A percentile compares a stretch with the other conserved stretches of the same genome.
Conservation (phyloP, 1,140 invertebrate species). For the Telenomus remus region DNA sequence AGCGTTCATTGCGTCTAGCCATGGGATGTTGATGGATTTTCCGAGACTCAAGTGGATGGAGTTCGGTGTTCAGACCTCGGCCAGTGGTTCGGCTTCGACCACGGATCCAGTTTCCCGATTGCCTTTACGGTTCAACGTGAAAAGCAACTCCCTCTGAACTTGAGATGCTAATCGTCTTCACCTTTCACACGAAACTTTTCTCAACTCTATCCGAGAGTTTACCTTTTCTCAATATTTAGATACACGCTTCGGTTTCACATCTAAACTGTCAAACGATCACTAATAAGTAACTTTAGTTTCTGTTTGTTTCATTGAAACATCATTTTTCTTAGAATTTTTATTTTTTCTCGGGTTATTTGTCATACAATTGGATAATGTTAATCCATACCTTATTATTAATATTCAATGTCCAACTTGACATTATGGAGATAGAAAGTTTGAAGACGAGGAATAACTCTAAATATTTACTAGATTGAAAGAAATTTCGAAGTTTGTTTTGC, state of each 20-base stretch:
- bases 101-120: slow-evolving; percentile 54
- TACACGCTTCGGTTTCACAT: slow-evolving; percentile 35
- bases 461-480: no score
- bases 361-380: no score
- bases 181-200: slow-evolving; percentile 54
- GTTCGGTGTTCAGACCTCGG: slow-evolving; percentile 30
- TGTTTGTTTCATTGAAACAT: slow-evolving; percentile 4
- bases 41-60: slow-evolving; percentile 31
- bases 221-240: slow-evolving; percentile 45
- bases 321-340: no score
- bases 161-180: slow-evolving; percentile 59
- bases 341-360: no score
- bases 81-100: slow-evolving; percentile 43
- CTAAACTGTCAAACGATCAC: slow-evolving; percentile 33
- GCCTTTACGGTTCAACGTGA: slow-evolving; percentile 33
- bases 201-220: slow-evolving; percentile 32
- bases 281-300: slow-evolving; percentile 39
- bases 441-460: no score
- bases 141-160: slow-evolving; percentile 44
- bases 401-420: no score
- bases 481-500: no score
- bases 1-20: slow-evolving; percentile 29
- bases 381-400: no score
- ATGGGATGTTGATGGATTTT: slow-evolving; percentile 55
- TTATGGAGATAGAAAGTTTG: no score